These are phyloP conservation scores for Adelphocoris suturalis DNA, from an alignment of 2,888 invertebrate species.

Conservation along the genomic window DNA sequence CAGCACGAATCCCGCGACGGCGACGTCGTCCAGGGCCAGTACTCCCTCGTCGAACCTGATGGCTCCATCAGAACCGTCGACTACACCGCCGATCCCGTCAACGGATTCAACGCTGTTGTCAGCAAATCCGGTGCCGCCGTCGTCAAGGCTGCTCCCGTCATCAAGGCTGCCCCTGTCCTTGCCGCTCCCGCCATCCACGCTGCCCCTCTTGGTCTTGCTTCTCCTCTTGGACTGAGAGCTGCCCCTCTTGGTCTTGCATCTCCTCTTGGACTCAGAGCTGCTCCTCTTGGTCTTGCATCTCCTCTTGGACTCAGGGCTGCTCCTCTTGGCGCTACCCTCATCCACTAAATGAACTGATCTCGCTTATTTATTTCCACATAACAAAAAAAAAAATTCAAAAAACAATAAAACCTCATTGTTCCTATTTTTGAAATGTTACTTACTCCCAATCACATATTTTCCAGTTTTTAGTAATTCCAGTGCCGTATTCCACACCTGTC, in stretches of 20 bases:
- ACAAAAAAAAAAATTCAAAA: conserved; percentile 32
- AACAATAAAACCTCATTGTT: neutral
- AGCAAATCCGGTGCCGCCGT: conserved; percentile 64
- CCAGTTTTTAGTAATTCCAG: too few relatives aligned
- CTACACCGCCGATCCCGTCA: conserved; percentile 66
- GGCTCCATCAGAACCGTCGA: conserved; percentile 64
- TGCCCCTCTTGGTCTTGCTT: conserved; percentile 22
- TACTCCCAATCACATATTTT: too few relatives aligned
- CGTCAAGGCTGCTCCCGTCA: conserved; percentile 33
- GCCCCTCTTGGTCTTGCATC: conserved; percentile 15
- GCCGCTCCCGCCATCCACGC: conserved; percentile 24
- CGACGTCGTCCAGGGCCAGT: conserved; percentile 53
- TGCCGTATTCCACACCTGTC: too few relatives aligned
- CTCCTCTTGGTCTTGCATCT: conserved; percentile 53
- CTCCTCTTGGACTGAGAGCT: conserved; percentile 45
- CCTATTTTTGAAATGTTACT: neutral
- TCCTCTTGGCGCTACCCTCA: conserved; percentile 25
- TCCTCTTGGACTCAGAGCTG: conserved; percentile 47
- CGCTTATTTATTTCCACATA: conserved; percentile 5
- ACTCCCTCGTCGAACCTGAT: conserved; percentile 63
- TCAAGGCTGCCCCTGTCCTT: conserved; percentile 3
- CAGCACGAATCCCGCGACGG: conserved; percentile 59
- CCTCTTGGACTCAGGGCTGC: conserved; percentile 48
- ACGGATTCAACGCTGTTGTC: conserved; percentile 68
- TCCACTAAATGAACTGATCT: conserved; percentile 18